Evolutionary conservation across 2,888 invertebrate genomes (phyloP).

Genomic region (Cantharis nigra): DNA sequence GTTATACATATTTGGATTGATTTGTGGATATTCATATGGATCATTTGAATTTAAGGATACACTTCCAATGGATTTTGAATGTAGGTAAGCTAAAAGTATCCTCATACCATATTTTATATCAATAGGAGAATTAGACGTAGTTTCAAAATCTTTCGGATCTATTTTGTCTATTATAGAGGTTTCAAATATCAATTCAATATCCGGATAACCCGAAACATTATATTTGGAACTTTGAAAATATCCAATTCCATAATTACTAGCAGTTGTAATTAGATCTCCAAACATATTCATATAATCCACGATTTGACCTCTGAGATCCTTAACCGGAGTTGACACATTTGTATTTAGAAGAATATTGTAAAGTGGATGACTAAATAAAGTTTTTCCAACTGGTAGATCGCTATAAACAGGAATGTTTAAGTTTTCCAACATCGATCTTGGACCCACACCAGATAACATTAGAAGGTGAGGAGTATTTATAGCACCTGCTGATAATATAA

Average conservation of each 20-base stretch:
- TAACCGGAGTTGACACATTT: neutral
- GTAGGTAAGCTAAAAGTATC: neutral
- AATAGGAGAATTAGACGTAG: too few species aligned
- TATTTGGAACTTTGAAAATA: neutral
- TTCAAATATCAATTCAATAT: neutral
- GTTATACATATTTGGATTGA: neutral
- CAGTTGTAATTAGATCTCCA: neutral
- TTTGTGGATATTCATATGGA: neutral
- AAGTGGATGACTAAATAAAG: neutral
- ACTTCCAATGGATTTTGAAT: neutral
- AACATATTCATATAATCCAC: neutral
- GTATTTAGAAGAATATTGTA: neutral
- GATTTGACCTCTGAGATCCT: neutral
- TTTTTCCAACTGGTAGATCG: constrained; percentile 57
- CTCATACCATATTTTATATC: neutral
- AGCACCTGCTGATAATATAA: constrained; percentile 67
- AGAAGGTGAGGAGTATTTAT: constrained; percentile 78
- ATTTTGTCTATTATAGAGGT: neutral
- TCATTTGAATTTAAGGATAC: neutral
- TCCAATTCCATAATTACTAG: neutral
- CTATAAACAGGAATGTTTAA: constrained; percentile 56
- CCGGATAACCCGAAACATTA: neutral
- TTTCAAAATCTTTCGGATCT: too few species aligned
- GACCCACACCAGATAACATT: constrained; percentile 70
- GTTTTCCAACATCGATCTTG: constrained; percentile 51